Base-by-base conservation (phyloP, 2,113 vertebrate genomes). In the Psilopsiagon aymara region DNA sequence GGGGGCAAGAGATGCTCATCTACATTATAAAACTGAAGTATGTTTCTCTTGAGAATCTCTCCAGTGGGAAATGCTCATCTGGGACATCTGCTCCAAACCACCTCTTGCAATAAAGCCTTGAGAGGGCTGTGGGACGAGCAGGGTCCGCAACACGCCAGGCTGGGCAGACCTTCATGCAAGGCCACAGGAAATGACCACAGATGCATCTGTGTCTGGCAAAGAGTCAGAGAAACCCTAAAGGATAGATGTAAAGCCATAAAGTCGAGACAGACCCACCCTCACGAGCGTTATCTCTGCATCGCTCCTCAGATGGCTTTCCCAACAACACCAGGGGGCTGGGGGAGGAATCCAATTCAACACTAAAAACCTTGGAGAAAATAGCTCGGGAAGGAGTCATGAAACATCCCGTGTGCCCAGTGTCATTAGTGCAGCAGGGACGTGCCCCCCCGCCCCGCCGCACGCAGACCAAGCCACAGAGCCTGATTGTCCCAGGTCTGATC, bases 1-100 rank as follows among this genome's bases (percentile, higher is more conserved):
- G 31, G 13, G 15, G 31, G 7, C 25, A 28, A 49, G 37, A 87
- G 10, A 79, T 67, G 60, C 87, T 97, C 92, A 96, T 97, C 96
- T 97, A 53, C 94, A 97, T 97, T 53, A 95, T 89, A 97, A 96
- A 96, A 97, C 96, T 82, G 80, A 81, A 95, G 90, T 10, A 29
- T 60, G 68, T 52, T 88, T 94, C 90, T 93, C 91, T 90, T 84
- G 78, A 95, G 91, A 90, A 75, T 35, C 75, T 83, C 69, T 94
- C 95, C 67, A 60, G 92, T 70, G 73, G 60, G 73, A 86, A 96
- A 88, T 35, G 79, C 64, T 77, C 84, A 11, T 91, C 25, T 96
- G 60, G 94, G 91, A 96, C 93, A 94, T 96, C 89, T 96, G 96
- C 92, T 87, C 53, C 35, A 47, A 88, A 91, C 90, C 46, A 83